A percentile compares a stretch with the other conserved stretches of the same genome.
Conservation (phyloP, 2,797 vertebrate species). For the Thunnus albacares region DNA sequence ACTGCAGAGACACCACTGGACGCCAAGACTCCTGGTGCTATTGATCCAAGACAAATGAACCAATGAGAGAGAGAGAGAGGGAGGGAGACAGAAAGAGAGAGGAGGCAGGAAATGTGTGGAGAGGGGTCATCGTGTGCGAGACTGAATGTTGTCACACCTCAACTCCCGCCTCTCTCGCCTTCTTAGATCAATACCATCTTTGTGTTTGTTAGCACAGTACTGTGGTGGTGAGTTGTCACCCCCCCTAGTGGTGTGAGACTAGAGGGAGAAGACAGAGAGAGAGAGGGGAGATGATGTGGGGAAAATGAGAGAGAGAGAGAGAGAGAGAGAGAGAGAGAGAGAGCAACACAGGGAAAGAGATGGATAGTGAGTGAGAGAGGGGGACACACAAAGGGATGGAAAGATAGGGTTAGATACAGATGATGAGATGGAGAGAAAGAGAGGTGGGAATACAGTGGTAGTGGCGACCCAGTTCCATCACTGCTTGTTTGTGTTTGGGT, state of each 20-base stretch:
- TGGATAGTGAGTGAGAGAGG: slow-evolving; percentile 6
- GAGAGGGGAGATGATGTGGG: background rate
- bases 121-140: slow-evolving; percentile 61
- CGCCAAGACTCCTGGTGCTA: slow-evolving; percentile 57
- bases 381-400: slow-evolving; percentile 29
- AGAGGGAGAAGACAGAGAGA: background rate
- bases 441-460: slow-evolving; percentile 57
- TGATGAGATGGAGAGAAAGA: slow-evolving; percentile 44
- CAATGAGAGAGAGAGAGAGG: slow-evolving; percentile 34
- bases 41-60: slow-evolving; percentile 72
- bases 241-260: slow-evolving; percentile 74
- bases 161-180: slow-evolving; percentile 39
- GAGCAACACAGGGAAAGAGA: background rate
- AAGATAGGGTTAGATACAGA: slow-evolving; percentile 27
- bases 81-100: background rate
- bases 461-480: slow-evolving; percentile 90
- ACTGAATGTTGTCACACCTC: slow-evolving; percentile 68
- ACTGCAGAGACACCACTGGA: slow-evolving; percentile 59
- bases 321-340: background rate
- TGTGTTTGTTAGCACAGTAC: slow-evolving; percentile 59
- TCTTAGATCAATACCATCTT: slow-evolving; percentile 75
- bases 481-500: slow-evolving; percentile 86
- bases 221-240: slow-evolving; percentile 60
- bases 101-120: slow-evolving; percentile 36
- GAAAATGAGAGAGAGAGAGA: background rate